Conservation (phyloP, 2,113 vertebrate genomes). For the Elachura formosa region DNA sequence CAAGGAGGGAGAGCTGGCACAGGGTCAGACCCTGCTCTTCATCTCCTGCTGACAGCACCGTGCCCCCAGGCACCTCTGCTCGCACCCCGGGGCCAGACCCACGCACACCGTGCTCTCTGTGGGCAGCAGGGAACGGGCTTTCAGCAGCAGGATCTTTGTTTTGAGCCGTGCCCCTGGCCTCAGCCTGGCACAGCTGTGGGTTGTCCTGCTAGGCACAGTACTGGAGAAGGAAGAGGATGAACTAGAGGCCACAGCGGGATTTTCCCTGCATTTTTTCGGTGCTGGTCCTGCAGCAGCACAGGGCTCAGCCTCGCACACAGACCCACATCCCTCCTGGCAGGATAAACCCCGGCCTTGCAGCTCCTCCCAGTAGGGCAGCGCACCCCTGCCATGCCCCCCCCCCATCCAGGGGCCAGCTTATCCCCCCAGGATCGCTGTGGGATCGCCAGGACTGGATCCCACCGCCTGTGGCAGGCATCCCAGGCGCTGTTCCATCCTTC, state of each 20-base stretch:
- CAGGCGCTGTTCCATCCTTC: accelerated
- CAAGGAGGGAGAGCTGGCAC: background rate
- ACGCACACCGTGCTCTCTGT: accelerated
- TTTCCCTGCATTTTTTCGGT: background rate
- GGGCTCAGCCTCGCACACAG: accelerated
- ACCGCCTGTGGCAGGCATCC: accelerated
- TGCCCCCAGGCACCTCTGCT: background rate
- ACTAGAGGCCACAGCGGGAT: background rate
- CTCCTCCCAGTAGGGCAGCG: background rate
- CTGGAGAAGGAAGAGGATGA: background rate
- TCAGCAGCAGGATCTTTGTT: background rate
- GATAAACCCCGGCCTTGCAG: background rate
- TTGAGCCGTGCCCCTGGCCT: background rate
- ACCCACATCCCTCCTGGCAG: background rate
- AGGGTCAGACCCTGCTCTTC: background rate
- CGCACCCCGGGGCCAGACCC: accelerated
- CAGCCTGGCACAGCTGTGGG: background rate
- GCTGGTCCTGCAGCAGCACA: background rate
- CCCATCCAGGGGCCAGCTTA: background rate
- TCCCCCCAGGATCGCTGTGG: accelerated
- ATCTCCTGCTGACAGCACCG: background rate
- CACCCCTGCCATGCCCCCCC: background rate
- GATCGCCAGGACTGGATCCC: too few relatives aligned
- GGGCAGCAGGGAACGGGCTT: background rate
- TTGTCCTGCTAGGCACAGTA: background rate